A percentile compares a stretch with the other conserved stretches of the same genome.
phyloP scores from a whole-genome alignment of 2,113 vertebrate species.

The Tympanuchus pallidicinctus region DNA sequence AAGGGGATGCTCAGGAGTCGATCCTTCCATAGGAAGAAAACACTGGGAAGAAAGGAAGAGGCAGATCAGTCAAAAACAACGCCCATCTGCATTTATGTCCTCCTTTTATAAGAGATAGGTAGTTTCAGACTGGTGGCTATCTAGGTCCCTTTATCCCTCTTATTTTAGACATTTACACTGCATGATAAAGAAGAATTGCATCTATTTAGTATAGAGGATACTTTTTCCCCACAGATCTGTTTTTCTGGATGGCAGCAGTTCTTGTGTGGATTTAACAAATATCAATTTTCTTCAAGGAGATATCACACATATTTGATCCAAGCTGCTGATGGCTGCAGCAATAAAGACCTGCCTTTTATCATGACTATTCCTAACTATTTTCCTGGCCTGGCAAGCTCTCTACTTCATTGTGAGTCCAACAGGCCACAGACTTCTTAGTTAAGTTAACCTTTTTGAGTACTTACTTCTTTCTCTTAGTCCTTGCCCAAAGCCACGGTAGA shows the following conservation, averaged over 20 bases:
- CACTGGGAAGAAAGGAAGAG: slow-evolving; percentile 67
- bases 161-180: fast-evolving
- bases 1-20: slow-evolving; percentile 43
- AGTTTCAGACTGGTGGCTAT: neutral
- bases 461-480: slow-evolving; percentile 86
- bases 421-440: neutral
- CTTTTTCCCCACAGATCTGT: neutral
- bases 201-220: fast-evolving
- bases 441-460: neutral
- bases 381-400: neutral
- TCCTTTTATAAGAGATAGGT: neutral
- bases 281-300: neutral
- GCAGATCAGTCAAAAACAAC: neutral
- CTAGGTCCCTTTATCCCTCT: neutral
- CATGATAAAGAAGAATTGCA: neutral
- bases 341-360: neutral
- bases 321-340: neutral
- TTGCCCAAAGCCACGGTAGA: slow-evolving; percentile 84
- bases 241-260: neutral
- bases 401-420: neutral
- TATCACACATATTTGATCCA: fast-evolving
- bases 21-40: slow-evolving; percentile 82
- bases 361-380: neutral
- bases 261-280: neutral
- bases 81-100: neutral